Evolutionary conservation across 2,113 vertebrate species (phyloP).

Genomic region (Coptodon rendalli): DNA sequence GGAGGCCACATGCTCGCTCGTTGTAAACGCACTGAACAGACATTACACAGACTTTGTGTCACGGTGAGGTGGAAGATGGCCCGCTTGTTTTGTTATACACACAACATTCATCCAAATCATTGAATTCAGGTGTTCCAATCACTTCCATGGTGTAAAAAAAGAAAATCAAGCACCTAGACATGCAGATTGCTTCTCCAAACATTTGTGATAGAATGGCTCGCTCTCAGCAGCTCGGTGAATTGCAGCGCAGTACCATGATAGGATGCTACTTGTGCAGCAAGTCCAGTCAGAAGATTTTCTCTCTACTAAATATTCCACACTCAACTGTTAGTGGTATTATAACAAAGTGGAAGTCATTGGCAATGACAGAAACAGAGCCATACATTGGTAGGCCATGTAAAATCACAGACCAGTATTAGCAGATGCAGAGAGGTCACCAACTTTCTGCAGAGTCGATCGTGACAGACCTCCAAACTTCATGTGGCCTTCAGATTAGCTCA

Average conservation of each 20-base stretch:
- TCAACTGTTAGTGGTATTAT: neutral
- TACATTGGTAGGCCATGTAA: accelerated
- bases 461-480: neutral
- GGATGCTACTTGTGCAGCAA: neutral
- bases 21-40: neutral
- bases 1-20: neutral
- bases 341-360: neutral
- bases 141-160: neutral
- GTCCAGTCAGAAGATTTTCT: neutral
- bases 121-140: neutral
- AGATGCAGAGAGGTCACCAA: neutral
- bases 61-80: no score
- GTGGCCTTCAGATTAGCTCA: neutral
- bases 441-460: neutral
- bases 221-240: neutral
- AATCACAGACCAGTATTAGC: neutral
- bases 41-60: neutral
- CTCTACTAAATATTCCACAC: neutral
- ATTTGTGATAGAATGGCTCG: neutral
- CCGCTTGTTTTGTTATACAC: neutral
- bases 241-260: neutral
- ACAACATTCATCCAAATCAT: neutral
- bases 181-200: neutral
- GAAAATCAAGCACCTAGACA: neutral
- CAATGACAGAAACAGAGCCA: accelerated